These are phyloP conservation scores for Ivindomyrus marchei DNA, from an alignment of 2,113 vertebrate genomes.

Conservation along the genomic window DNA sequence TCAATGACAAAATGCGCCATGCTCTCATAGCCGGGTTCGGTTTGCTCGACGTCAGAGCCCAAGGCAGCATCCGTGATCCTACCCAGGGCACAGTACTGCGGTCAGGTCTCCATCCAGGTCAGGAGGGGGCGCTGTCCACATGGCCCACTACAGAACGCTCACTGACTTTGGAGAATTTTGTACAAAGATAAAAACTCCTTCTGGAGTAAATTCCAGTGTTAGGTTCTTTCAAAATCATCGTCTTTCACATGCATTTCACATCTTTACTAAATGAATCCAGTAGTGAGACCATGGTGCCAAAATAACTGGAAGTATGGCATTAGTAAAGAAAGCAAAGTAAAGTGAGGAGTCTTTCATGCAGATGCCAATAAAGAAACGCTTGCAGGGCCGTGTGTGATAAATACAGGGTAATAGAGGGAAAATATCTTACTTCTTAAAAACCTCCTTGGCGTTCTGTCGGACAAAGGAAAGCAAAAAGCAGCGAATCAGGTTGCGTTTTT, in stretches of 20 bases:
- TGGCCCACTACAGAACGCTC: neutral
- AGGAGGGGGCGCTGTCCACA: neutral
- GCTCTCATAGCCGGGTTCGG: slow-evolving; percentile 68
- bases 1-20: slow-evolving; percentile 75
- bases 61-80: slow-evolving; percentile 72
- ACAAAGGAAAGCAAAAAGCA: slow-evolving; percentile 4
- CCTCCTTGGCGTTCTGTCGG: slow-evolving; percentile 71
- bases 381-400: neutral
- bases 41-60: slow-evolving; percentile 59
- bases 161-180: neutral
- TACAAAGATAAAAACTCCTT: neutral
- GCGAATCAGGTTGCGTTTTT: neutral
- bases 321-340: neutral
- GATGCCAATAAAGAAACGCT: neutral
- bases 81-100: slow-evolving; percentile 21
- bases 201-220: neutral
- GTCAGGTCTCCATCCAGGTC: neutral
- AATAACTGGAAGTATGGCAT: neutral
- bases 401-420: neutral
- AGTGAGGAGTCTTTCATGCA: neutral
- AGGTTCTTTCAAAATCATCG: neutral
- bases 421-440: slow-evolving; percentile 79
- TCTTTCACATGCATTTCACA: neutral
- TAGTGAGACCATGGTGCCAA: neutral
- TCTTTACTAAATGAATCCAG: neutral